Percentiles rank a stretch among this genome's conserved stretches.
These are phyloP conservation scores for Drosophila anomalata DNA, from an alignment of 2,888 invertebrate species.

Conservation along the genomic window DNA sequence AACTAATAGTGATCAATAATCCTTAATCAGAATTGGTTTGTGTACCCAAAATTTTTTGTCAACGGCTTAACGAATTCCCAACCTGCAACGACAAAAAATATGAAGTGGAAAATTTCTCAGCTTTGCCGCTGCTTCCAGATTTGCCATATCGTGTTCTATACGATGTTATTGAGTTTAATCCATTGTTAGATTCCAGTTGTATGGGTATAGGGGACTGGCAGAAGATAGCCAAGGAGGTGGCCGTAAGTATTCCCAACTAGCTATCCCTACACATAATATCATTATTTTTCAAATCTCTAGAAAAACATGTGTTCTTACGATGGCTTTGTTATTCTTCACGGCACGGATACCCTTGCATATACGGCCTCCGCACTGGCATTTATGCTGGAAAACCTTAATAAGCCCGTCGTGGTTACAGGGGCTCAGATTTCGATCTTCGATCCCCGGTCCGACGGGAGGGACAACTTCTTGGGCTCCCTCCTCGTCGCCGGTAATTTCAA, in stretches of 20 bases:
- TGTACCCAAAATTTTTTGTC: slow-evolving; percentile 70
- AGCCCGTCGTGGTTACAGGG: slow-evolving; percentile 96
- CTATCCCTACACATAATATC: not conserved
- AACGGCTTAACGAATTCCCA: slow-evolving; percentile 87
- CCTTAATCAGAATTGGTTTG: slow-evolving; percentile 87
- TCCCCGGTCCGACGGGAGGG: slow-evolving; percentile 95
- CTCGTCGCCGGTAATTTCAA: slow-evolving; percentile 93
- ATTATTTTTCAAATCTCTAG: slow-evolving; percentile 83
- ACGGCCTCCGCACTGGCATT: slow-evolving; percentile 98
- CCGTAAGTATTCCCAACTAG: slow-evolving; percentile 85
- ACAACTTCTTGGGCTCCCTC: slow-evolving; percentile 95
- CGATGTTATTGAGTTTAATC: slow-evolving; percentile 92
- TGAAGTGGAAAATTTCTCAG: slow-evolving; percentile 84
- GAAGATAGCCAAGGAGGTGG: slow-evolving; percentile 92
- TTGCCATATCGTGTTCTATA: slow-evolving; percentile 87
- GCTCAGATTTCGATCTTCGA: slow-evolving; percentile 98
- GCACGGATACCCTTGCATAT: slow-evolving; percentile 97
- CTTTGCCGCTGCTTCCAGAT: slow-evolving; percentile 86
- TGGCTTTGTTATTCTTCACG: slow-evolving; percentile 97
- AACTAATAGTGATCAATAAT: too few relatives aligned
- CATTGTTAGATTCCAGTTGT: slow-evolving; percentile 95
- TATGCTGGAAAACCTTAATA: slow-evolving; percentile 97
- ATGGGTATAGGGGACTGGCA: slow-evolving; percentile 96
- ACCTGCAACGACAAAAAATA: slow-evolving; percentile 92
- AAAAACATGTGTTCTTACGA: slow-evolving; percentile 91